Conservation (phyloP, 2,888 invertebrate genomes). For the Acanthosepion pharaonis region DNA sequence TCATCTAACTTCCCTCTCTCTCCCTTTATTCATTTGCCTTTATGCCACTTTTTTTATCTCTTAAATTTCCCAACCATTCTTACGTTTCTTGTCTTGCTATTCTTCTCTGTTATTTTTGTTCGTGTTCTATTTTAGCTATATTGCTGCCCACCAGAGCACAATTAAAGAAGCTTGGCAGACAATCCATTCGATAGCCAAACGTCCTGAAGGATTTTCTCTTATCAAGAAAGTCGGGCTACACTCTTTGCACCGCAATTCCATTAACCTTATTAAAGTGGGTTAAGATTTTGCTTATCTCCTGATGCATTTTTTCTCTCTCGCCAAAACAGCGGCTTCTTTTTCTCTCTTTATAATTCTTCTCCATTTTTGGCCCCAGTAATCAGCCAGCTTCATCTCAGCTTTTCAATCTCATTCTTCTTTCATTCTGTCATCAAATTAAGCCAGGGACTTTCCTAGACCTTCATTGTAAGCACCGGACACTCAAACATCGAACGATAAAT, state of each 20-base stretch:
- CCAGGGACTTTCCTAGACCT: not conserved
- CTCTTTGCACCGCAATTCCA: not conserved
- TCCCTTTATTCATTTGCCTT: not conserved
- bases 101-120: not conserved
- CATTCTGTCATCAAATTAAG: not conserved
- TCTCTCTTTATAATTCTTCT: not conserved
- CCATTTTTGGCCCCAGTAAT: not conserved
- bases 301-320: not conserved
- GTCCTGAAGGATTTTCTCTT: not conserved
- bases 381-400: not conserved
- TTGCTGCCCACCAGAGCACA: not conserved
- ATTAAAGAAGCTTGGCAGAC: not conserved
- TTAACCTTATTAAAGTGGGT: constrained; percentile 20
- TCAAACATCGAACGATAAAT: not conserved
- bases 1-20: not conserved
- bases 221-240: not conserved
- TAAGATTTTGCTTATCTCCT: not conserved
- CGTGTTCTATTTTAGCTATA: not conserved
- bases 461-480: not conserved
- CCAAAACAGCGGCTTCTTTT: not conserved
- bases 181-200: not conserved
- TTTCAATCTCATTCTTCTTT: not conserved
- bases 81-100: not conserved
- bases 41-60: not conserved
- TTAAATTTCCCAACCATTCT: not conserved